Conservation (phyloP, 2,888 invertebrate species). For the Coleophora deauratella region DNA sequence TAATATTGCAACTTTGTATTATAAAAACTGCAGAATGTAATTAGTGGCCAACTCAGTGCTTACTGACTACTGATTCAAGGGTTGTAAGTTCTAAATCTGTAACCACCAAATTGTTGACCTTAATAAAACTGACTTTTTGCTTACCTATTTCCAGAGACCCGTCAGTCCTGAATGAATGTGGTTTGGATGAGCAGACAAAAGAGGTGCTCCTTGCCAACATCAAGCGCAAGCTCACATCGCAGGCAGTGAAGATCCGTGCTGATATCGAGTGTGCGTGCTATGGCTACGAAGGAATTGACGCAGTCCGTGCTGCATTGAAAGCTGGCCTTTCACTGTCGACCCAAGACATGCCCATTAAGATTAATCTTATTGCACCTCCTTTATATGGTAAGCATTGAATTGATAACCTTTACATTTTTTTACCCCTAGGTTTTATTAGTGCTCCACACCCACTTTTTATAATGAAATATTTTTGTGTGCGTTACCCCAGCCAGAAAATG, state of each 20-base stretch:
- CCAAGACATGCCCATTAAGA: slow-evolving; percentile 96
- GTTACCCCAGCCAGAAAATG: too few relatives aligned
- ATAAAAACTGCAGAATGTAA: too few relatives aligned
- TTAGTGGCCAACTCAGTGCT: too few relatives aligned
- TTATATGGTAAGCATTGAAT: slow-evolving; percentile 86
- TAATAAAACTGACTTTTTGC: too few relatives aligned
- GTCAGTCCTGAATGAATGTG: slow-evolving; percentile 95
- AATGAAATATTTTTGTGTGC: too few relatives aligned
- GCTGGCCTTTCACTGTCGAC: slow-evolving; percentile 93
- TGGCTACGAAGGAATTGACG: slow-evolving; percentile 98
- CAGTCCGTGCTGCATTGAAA: slow-evolving; percentile 93
- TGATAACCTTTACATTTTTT: too few relatives aligned
- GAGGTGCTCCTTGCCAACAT: slow-evolving; percentile 95
- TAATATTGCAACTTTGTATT: too few relatives aligned
- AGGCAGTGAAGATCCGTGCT: slow-evolving; percentile 71
- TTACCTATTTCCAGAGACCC: slow-evolving; percentile 82
- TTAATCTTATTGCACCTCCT: slow-evolving; percentile 98
- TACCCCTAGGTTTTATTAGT: too few relatives aligned
- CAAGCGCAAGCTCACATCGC: slow-evolving; percentile 95
- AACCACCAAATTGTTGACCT: too few relatives aligned
- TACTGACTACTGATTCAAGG: too few relatives aligned
- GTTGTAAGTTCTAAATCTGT: too few relatives aligned
- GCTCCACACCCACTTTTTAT: too few relatives aligned
- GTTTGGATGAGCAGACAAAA: slow-evolving; percentile 92
- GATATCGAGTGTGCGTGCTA: slow-evolving; percentile 66